Percentiles rank a stretch among this genome's conserved stretches.
These are phyloP conservation scores for Neodon shergylaensis DNA, from an alignment of 2,113 vertebrate species.

Conservation along the genomic window DNA sequence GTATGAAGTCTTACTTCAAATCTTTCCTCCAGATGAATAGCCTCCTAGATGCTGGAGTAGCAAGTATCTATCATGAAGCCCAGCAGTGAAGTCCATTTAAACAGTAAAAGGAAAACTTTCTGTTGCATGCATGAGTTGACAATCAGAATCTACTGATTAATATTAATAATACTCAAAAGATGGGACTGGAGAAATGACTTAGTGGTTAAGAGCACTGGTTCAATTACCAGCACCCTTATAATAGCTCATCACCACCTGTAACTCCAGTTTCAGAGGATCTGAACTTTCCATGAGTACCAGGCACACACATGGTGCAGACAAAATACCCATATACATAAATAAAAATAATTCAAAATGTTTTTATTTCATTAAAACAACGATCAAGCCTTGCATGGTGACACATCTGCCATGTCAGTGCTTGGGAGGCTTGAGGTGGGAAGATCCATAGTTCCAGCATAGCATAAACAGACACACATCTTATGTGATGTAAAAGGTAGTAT, in stretches of 20 bases:
- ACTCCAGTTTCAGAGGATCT: background rate
- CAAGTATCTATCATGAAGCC: background rate
- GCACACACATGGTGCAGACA: background rate
- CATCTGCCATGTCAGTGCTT: too few species aligned
- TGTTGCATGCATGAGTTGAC: background rate
- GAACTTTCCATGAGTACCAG: background rate
- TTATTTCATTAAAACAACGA: too few species aligned
- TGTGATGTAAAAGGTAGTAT: background rate
- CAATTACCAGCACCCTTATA: background rate
- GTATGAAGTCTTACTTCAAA: background rate
- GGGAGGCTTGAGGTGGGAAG: background rate
- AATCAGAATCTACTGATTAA: background rate
- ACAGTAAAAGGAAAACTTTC: background rate
- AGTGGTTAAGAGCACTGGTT: background rate
- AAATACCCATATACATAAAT: background rate
- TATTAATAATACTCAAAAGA: background rate
- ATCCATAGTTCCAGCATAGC: background rate
- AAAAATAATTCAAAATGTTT: background rate
- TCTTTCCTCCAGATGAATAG: background rate
- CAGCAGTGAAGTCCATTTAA: background rate
- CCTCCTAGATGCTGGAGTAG: background rate
- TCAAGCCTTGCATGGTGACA: background rate
- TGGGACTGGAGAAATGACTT: background rate
- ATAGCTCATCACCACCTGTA: background rate
- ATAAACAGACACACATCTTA: background rate